phyloP scores from a whole-genome alignment of 1,140 invertebrate genomes.

The Sinella curviseta region DNA sequence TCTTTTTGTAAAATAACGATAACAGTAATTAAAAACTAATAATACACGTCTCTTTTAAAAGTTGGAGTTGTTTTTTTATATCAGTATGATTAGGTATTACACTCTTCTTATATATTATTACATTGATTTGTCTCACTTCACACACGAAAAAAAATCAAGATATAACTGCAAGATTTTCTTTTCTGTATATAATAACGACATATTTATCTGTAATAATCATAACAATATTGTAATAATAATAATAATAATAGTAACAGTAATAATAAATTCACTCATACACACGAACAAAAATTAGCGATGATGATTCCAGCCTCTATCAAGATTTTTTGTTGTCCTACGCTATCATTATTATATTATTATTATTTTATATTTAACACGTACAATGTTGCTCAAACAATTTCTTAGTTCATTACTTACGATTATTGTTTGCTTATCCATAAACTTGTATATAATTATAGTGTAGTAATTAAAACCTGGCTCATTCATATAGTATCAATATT shows the following conservation, averaged over 20 bases:
- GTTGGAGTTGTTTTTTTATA: not conserved
- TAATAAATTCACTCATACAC: not conserved
- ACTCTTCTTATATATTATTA: too few species aligned
- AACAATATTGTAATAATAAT: not conserved
- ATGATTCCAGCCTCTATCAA: constrained; percentile 10
- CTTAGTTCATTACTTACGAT: not conserved
- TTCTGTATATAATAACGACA: too few species aligned
- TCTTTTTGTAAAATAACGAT: not conserved
- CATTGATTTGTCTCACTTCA: not conserved
- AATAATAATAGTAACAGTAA: not conserved
- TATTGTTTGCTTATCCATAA: not conserved
- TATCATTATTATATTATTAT: not conserved
- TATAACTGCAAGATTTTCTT: too few species aligned
- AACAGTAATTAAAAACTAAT: not conserved
- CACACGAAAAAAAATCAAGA: not conserved
- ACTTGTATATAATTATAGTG: not conserved
- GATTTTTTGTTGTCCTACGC: not conserved
- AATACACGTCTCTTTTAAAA: not conserved
- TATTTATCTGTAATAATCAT: too few species aligned
- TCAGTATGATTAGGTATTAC: not conserved
- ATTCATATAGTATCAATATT: not conserved
- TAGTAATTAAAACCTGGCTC: not conserved
- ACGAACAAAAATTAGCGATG: not conserved
- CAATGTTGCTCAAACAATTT: not conserved
- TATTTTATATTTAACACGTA: not conserved